A percentile compares a stretch with the other conserved stretches of the same genome.
Conservation (phyloP, 1,140 invertebrate species). For the Danaus plexippus region DNA sequence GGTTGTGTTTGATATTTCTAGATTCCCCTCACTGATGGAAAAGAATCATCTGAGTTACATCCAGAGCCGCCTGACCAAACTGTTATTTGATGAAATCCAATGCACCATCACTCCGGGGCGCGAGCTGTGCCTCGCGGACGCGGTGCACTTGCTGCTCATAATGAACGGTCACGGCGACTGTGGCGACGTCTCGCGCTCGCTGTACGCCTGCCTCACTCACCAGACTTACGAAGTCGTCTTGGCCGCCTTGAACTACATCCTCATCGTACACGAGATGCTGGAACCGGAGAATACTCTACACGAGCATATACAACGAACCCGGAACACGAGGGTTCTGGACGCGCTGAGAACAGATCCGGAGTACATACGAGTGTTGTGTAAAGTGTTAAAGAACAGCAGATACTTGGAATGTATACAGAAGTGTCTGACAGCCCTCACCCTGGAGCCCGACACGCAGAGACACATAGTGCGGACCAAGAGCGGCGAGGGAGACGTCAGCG, state of each 20-base stretch:
- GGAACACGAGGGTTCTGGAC: conserved; percentile 7
- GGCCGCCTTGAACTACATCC: conserved; percentile 37
- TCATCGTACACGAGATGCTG: conserved; percentile 30
- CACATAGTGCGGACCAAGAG: conserved; percentile 31
- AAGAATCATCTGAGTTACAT: conserved; percentile 27
- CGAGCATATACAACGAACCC: conserved; percentile 29
- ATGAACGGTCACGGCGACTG: conserved; percentile 23
- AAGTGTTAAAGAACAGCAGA: conserved; percentile 29
- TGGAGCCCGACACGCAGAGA: conserved; percentile 34
- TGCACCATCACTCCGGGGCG: conserved; percentile 25
- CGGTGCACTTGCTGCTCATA: conserved; percentile 31
- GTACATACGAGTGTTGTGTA: conserved; percentile 29
- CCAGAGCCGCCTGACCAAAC: conserved; percentile 17
- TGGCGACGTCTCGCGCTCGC: conserved; percentile 13
- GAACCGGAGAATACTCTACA: conserved; percentile 34
- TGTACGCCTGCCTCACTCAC: conserved; percentile 31
- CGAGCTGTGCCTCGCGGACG: conserved; percentile 39
- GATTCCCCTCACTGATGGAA: conserved; percentile 33
- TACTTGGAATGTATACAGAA: conserved; percentile 55
- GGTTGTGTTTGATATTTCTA: conserved; percentile 30
- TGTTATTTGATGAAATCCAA: conserved; percentile 26
- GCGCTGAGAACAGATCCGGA: conserved; percentile 18
- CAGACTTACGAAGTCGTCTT: conserved; percentile 44
- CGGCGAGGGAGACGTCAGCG: conserved; percentile 12
- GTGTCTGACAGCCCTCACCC: conserved; percentile 35